Base-by-base conservation (phyloP, 1,140 invertebrate genomes). In the Drosophila nasuta region DNA sequence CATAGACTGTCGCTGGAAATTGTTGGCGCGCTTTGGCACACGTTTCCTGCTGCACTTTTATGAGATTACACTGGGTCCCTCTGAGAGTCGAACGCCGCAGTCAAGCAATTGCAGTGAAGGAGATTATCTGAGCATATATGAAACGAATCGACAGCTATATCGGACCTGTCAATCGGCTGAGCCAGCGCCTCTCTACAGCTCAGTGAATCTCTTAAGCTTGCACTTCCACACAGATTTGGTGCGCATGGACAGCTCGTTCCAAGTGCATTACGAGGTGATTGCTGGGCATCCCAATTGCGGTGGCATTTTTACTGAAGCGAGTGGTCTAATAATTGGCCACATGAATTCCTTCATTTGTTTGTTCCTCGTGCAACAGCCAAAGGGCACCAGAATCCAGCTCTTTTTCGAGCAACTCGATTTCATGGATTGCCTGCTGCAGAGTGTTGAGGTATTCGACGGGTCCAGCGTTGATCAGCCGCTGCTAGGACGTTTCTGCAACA, bases 231-330 rank as follows among this genome's bases (percentile, higher is more conserved):
- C 97, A 0, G 96, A 98, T 90, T 73, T 77, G 4, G 92, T 92
- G 1, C 90, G 92, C n/a, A 92, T 93, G 48, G 96, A 97, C 75
- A 93, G 93, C 70, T 96, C 96, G 1, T 98, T 98, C 85, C 96
- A 97, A 91, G 94, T 98, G 41, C 94, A 95, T 43, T 98, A 96
- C 85, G 93, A 95, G 5, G 93, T 94, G 41, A 92, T 95, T 8
- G 93, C 95, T 91, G 96, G 95, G 7, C 92, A 95, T 54, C 95
- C 96, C 38, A 97, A 96, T 17, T 99, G 98, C 93, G 97, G 97
- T n/a, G 97, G 97, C 0, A 79, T 95, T 17, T 95, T 95, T 63
- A 93, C 93, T 0, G 94, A 94, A 6, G 76, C 93, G 2, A 93
- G 90, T 17, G 97, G 96, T 3, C 82, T 94, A 0, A 92, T 98